phyloP scores from a whole-genome alignment of 2,113 vertebrate species.

The Narcine bancroftii region DNA sequence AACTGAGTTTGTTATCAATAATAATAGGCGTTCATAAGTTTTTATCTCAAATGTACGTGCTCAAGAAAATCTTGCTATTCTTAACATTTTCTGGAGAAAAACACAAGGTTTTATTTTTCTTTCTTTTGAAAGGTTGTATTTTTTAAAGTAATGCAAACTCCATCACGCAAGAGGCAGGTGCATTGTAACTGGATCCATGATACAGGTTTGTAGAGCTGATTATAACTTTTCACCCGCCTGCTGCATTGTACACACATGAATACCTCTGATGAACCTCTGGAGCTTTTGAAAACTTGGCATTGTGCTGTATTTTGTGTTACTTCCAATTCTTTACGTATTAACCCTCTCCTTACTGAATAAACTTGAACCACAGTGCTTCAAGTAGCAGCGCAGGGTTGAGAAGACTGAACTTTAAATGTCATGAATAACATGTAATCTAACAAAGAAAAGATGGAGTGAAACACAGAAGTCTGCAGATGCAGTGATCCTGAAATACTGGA shows the following conservation, averaged over 20 bases:
- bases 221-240: slow-evolving; percentile 3
- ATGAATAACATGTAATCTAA: background rate
- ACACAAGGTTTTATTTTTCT: slow-evolving; percentile 15
- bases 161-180: slow-evolving; percentile 24
- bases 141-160: slow-evolving; percentile 23
- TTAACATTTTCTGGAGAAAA: background rate
- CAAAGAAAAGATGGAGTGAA: background rate
- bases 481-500: no score
- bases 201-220: background rate
- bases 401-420: background rate
- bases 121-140: slow-evolving; percentile 28
- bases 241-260: background rate
- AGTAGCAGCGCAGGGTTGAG: background rate
- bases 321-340: background rate
- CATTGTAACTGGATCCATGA: slow-evolving; percentile 1
- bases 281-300: background rate
- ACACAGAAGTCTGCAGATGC: no score
- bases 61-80: background rate
- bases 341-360: background rate
- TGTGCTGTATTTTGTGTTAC: background rate
- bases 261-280: background rate
- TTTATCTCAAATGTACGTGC: background rate
- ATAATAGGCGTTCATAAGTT: background rate
- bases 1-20: background rate
- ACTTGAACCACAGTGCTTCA: background rate